Evolutionary conservation across 2,888 invertebrate genomes (phyloP).

Genomic region (Noctuana brunneofusca): DNA sequence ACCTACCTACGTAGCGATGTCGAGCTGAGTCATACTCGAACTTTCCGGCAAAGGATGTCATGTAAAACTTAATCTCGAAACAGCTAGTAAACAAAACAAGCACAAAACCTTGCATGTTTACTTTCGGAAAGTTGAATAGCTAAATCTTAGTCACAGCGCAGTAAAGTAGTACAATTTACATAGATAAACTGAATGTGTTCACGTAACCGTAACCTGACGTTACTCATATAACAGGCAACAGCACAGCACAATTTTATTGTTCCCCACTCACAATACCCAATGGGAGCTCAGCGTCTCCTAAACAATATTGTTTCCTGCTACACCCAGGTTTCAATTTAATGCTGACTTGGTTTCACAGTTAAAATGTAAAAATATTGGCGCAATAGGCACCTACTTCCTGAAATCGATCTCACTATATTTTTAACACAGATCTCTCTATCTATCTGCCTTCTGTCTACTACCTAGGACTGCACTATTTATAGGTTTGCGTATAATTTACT

Average conservation of each 20-base stretch:
- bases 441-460: too few species aligned
- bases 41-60: too few species aligned
- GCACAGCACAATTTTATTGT: constrained; percentile 46
- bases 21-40: too few species aligned
- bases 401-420: too few species aligned
- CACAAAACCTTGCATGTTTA: neutral
- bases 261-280: constrained; percentile 51
- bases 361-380: too few species aligned
- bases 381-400: too few species aligned
- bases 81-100: too few species aligned
- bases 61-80: too few species aligned
- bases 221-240: constrained; percentile 50
- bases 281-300: constrained; percentile 48
- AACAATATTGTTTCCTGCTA: constrained; percentile 58
- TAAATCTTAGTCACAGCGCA: constrained; percentile 17
- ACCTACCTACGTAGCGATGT: too few species aligned
- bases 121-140: constrained; percentile 10
- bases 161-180: constrained; percentile 5
- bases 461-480: too few species aligned
- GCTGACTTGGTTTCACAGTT: constrained; percentile 8
- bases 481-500: too few species aligned
- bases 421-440: too few species aligned
- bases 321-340: constrained; percentile 45
- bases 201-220: constrained; percentile 57
- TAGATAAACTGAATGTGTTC: constrained; percentile 46